phyloP scores from a whole-genome alignment of 2,888 invertebrate species.

The Callyntrura sp. region DNA sequence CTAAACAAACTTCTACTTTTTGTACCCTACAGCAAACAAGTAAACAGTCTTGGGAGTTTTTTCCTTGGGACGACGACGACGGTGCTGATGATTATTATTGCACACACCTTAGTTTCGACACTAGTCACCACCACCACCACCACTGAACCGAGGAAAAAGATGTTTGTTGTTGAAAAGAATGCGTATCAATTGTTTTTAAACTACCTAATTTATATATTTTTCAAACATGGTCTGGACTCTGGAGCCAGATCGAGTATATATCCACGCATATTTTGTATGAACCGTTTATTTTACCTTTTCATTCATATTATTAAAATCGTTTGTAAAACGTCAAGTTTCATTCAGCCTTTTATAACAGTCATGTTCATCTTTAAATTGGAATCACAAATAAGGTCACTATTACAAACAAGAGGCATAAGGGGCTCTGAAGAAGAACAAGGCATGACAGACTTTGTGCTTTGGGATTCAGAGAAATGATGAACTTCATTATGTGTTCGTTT shows the following conservation, averaged over 20 bases:
- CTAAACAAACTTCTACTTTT: conserved; percentile 1
- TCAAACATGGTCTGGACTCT: neutral
- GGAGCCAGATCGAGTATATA: no score
- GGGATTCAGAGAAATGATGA: conserved; percentile 25
- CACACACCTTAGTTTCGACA: conserved; percentile 52
- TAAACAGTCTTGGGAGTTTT: conserved; percentile 22
- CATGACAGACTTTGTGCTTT: neutral
- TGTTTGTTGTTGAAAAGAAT: neutral
- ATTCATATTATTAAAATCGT: conserved; percentile 28
- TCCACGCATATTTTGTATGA: neutral
- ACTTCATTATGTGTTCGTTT: conserved; percentile 71
- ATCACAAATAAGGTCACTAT: conserved; percentile 67
- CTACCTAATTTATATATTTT: neutral
- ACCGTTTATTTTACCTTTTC: conserved; percentile 1
- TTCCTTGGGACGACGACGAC: conserved; percentile 12
- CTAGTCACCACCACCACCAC: neutral
- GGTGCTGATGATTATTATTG: conserved; percentile 47
- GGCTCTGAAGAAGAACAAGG: neutral
- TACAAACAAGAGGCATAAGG: neutral
- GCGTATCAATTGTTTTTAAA: conserved; percentile 8
- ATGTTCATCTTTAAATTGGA: conserved; percentile 41
- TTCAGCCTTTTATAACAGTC: conserved; percentile 23
- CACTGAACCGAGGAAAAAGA: neutral
- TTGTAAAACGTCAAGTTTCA: conserved; percentile 20
- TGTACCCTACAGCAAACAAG: conserved; percentile 24